Evolutionary conservation across 2,113 vertebrate genomes (phyloP), one percentile per base, ranked within the genome.

Genomic region (Pomatorhinus ruficollis): DNA sequence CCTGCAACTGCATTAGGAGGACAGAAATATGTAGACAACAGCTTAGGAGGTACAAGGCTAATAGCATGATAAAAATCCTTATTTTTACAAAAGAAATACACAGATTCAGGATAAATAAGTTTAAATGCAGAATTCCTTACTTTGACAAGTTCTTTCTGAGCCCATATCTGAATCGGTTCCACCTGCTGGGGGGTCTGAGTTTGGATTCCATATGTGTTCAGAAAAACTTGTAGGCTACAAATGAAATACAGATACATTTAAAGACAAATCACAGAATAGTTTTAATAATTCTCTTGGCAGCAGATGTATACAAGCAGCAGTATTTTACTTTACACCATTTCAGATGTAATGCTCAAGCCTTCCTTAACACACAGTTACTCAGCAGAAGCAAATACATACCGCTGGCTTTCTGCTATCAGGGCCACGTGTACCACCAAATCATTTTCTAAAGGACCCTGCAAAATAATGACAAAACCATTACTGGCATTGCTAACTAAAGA

Each of bases 161-260:
- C 98, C 99, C 99, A 99, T 96, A 99, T 99, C 97, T 99, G 99
- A 95, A 99, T 99, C 59, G 99, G 99, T 91, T 99, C 99, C 83
- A 99, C 99, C 94, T 99, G 99, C 83, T 99, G 99, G 10, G 99
- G 99, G 1, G 99, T 99, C 95, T 99, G 99, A 22, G 99, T 99
- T 94, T 99, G 99, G 93, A 99, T 99, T 47, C 99, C 99, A 7
- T 99, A 99, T 0, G 99, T 99, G 96, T 99, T 99, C 89, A 99
- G 97, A 96, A 99, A 99, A 47, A 99, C 99, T 92, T 99, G 99
- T n/a, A 99, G 97, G 78, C 99, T 99, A 54, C 7, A 52, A 97
- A 77, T 10, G 75, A 65, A 91, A 90, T 14, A 87, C n/a, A 15
- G 37, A 81, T 15, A 83, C 47, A 70, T 85, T 80, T 57, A 42